phyloP scores from a whole-genome alignment of 2,888 invertebrate genomes.

The Epistrophe grossulariae region DNA sequence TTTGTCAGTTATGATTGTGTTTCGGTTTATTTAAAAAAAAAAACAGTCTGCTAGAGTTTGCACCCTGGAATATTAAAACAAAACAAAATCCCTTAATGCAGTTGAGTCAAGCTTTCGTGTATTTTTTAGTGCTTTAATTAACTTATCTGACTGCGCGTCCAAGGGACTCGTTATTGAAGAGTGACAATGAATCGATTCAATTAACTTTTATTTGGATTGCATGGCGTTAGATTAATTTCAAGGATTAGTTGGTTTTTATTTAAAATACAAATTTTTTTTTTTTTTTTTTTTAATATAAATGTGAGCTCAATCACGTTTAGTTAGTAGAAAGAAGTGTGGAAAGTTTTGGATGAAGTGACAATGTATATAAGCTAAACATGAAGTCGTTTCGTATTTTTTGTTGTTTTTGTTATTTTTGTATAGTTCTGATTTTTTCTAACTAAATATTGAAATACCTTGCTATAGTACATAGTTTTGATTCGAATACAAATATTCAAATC shows the following conservation, averaged over 20 bases:
- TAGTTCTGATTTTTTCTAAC: no score
- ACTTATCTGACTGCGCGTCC: conserved; percentile 20
- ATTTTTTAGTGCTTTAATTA: conserved; percentile 50
- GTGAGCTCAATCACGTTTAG: background rate
- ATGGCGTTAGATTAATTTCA: conserved; percentile 29
- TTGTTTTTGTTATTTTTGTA: no score
- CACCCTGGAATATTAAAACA: no score
- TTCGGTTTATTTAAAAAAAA: background rate
- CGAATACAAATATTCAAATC: no score
- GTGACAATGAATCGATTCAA: conserved; percentile 29
- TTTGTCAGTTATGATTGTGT: conserved; percentile 58
- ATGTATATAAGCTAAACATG: no score
- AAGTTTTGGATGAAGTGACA: background rate
- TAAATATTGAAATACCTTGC: no score
- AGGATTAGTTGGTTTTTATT: conserved; percentile 23
- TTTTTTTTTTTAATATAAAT: background rate
- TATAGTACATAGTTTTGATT: no score
- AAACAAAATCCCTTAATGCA: background rate
- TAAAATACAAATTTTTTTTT: background rate
- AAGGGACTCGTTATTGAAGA: background rate
- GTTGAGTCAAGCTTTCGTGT: conserved; percentile 2
- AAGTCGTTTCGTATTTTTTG: no score
- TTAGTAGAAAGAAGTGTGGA: background rate
- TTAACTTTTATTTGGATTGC: conserved; percentile 46
- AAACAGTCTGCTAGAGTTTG: background rate